Evolutionary conservation across 2,888 invertebrate species (phyloP).

Genomic region (Blastobasis lacticolella): DNA sequence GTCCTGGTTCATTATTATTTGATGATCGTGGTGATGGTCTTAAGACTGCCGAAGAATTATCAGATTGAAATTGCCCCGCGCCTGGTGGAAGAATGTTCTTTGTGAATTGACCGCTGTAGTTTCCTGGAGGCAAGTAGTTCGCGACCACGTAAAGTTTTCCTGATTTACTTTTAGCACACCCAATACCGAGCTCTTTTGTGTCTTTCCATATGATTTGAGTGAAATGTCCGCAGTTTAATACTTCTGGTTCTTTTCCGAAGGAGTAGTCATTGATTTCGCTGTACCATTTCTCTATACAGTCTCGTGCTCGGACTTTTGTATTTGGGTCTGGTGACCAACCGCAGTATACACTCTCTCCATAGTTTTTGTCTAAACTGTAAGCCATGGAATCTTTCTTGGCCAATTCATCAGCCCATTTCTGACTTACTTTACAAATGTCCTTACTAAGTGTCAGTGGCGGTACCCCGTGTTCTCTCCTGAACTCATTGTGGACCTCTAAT

Average conservation of each 20-base stretch:
- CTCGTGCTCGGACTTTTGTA: constrained; percentile 77
- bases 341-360: constrained; percentile 82
- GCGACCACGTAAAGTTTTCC: constrained; percentile 90
- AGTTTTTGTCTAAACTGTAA: constrained; percentile 77
- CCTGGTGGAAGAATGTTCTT: constrained; percentile 79
- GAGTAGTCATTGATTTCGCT: constrained; percentile 81
- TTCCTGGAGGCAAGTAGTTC: constrained; percentile 89
- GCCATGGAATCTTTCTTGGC: constrained; percentile 77
- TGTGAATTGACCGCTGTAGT: constrained; percentile 80
- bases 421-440: constrained; percentile 77
- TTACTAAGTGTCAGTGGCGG: constrained; percentile 71
- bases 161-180: constrained; percentile 81
- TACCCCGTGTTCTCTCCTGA: constrained; percentile 58
- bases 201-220: constrained; percentile 90
- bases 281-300: constrained; percentile 85
- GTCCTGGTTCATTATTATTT: constrained; percentile 42
- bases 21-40: constrained; percentile 30
- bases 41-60: constrained; percentile 17
- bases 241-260: constrained; percentile 79
- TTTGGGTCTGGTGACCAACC: constrained; percentile 80
- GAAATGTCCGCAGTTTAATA: constrained; percentile 78
- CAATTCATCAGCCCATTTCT: constrained; percentile 82
- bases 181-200: constrained; percentile 83
- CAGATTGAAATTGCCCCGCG: constrained; percentile 45
- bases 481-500: constrained; percentile 57